Base-by-base conservation (phyloP, 2,888 invertebrate species). In the Tridacna gigas region DNA sequence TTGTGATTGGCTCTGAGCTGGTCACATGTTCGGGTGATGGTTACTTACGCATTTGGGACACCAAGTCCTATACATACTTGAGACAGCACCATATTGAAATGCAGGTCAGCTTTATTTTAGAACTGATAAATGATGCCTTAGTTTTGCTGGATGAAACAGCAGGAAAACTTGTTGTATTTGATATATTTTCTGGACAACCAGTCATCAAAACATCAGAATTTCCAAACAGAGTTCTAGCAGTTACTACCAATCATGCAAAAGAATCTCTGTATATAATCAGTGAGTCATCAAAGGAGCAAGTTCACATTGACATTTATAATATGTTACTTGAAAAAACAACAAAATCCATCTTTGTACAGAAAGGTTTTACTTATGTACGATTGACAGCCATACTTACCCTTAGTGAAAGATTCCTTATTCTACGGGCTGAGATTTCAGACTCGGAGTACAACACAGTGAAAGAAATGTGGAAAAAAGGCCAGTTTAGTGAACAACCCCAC, bases 371-470 rank as follows among this genome's bases (percentile, higher is more conserved):
- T 25, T 91, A 84, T 77, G 80, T 83, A 26, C 89, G 75, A 63
- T 37, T 92, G 20, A 83, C 89, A 45, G 71, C 90, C 11, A 76
- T 78, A 13, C 73, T 93, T 18, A 89, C 89, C 20, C 83, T 77
- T 11, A 90, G 85, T 51, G 90, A 90, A 26, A 76, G 90, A 11
- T 93, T 91, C 74, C 77, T 92, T 2, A 86, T 91, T 4, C 51
- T 93, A 12, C 80, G 83, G 45, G 83, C 88, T 0, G 83, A 82
- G 28, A 80, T 89, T 47, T 87, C 91, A 3, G 86, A 89, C 18
- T 78, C 87, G n/a, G 93, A 93, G 56, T 89, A 85, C 65, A 82
- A 91, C n/a, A 86, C 89, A 0, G 90, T 94, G 12, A 81, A 86
- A 74, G 83, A 83, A 18, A 82, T 86, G 60, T 91, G 90, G 89